Evolutionary conservation across 1,140 invertebrate species (phyloP).

Genomic region (Drosophila kepulauana): DNA sequence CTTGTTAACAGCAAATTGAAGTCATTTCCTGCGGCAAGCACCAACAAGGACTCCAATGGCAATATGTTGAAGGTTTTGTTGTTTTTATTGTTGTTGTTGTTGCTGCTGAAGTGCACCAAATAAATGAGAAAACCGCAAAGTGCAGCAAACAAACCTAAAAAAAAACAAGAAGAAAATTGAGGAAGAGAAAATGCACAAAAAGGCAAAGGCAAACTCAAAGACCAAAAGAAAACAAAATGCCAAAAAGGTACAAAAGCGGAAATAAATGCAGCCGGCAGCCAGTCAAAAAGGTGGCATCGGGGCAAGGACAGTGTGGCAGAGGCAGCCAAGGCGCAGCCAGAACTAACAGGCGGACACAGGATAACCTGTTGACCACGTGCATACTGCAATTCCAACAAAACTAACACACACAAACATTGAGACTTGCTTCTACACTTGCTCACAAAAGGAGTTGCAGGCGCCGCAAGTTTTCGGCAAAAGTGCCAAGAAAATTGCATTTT

Average conservation of each 20-base stretch:
- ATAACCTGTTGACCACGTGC: slow-evolving; percentile 83
- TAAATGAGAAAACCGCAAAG: slow-evolving; percentile 26
- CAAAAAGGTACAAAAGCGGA: slow-evolving; percentile 83
- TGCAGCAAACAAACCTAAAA: slow-evolving; percentile 42
- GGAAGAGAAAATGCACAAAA: slow-evolving; percentile 32
- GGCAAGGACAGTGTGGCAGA: not conserved
- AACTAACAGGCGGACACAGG: slow-evolving; percentile 58
- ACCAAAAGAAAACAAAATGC: slow-evolving; percentile 72
- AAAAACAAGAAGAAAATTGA: slow-evolving; percentile 32
- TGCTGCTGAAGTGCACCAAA: slow-evolving; percentile 51
- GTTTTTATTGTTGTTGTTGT: not conserved
- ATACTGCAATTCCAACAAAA: slow-evolving; percentile 72
- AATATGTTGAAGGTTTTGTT: slow-evolving; percentile 61
- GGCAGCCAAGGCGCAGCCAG: slow-evolving; percentile 34
- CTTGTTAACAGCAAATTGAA: slow-evolving; percentile 83
- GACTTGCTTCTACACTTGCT: not conserved
- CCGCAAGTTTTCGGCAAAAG: slow-evolving; percentile 75
- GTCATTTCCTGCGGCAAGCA: slow-evolving; percentile 75
- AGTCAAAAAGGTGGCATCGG: slow-evolving; percentile 24
- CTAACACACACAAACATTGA: slow-evolving; percentile 37
- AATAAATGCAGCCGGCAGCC: slow-evolving; percentile 75
- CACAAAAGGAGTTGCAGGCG: slow-evolving; percentile 21
- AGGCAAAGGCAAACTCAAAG: slow-evolving; percentile 46
- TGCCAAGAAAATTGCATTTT: slow-evolving; percentile 83
- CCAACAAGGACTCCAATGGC: slow-evolving; percentile 30